Evolutionary conservation across 2,888 invertebrate species (phyloP).

Genomic region (Thelaira solivaga): DNA sequence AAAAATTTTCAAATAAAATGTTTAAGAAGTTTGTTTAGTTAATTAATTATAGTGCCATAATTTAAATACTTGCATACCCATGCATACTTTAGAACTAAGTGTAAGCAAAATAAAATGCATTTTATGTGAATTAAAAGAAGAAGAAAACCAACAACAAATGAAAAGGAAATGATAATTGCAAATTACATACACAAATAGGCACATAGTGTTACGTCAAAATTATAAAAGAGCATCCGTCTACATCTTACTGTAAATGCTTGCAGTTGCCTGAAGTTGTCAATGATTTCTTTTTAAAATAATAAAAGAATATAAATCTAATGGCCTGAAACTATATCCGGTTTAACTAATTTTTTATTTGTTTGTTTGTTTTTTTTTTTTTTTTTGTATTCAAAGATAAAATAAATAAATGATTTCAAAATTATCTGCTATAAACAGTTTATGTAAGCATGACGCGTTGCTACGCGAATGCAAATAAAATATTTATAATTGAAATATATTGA

Average conservation of each 20-base stretch:
- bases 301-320: neutral
- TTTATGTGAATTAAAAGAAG: neutral
- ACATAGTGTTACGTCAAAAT: neutral
- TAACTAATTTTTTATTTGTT: neutral
- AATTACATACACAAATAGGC: conserved; percentile 17
- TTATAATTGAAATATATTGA: too few relatives aligned
- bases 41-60: conserved; percentile 21
- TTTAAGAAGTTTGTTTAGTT: too few relatives aligned
- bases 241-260: too few relatives aligned
- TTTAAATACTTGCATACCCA: neutral
- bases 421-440: too few relatives aligned
- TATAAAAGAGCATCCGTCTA: neutral
- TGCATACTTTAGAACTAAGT: too few relatives aligned
- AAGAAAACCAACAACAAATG: too few relatives aligned
- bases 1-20: neutral
- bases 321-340: conserved; percentile 2
- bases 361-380: neutral
- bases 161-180: conserved; percentile 9
- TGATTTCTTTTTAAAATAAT: neutral
- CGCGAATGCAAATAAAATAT: too few relatives aligned
- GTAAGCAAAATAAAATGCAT: neutral
- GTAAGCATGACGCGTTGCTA: too few relatives aligned
- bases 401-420: neutral
- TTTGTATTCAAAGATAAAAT: neutral
- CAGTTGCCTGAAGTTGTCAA: too few relatives aligned